Conservation (phyloP, 2,113 vertebrate genomes). For the Recurvirostra avosetta region DNA sequence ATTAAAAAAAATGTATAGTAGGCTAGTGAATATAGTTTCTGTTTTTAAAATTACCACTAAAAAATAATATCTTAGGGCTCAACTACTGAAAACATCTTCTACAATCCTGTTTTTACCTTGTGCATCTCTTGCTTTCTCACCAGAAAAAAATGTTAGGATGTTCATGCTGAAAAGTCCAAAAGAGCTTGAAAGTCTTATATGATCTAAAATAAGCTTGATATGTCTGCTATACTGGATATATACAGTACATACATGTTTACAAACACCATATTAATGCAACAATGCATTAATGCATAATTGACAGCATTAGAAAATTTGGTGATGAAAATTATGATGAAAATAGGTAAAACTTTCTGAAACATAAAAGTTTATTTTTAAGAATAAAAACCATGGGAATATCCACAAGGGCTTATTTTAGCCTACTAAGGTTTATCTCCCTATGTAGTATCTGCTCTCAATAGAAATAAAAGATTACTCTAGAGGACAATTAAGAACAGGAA, state of each 20-base stretch:
- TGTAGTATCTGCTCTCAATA: not conserved
- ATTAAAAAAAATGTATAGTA: not conserved
- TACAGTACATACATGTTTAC: not conserved
- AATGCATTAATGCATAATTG: not conserved
- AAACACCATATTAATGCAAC: not conserved
- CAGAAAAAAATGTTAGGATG: not conserved
- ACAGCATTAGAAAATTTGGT: not conserved
- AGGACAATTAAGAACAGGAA: not conserved
- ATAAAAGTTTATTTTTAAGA: not conserved
- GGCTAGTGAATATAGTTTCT: not conserved
- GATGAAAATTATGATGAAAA: not conserved
- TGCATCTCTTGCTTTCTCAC: not conserved
- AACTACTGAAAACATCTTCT: not conserved
- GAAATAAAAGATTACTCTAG: not conserved
- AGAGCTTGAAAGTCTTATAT: not conserved
- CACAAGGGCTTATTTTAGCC: not conserved
- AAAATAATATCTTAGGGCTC: not conserved
- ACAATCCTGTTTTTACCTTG: not conserved
- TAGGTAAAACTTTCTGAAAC: not conserved
- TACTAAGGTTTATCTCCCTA: not conserved
- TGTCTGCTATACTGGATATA: not conserved
- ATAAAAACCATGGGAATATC: not conserved
- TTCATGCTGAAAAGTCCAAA: not conserved
- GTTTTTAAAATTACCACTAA: not conserved
- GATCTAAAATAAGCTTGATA: not conserved